Conservation (phyloP, 2,113 vertebrate genomes). For the Gymnorhina tibicen region DNA sequence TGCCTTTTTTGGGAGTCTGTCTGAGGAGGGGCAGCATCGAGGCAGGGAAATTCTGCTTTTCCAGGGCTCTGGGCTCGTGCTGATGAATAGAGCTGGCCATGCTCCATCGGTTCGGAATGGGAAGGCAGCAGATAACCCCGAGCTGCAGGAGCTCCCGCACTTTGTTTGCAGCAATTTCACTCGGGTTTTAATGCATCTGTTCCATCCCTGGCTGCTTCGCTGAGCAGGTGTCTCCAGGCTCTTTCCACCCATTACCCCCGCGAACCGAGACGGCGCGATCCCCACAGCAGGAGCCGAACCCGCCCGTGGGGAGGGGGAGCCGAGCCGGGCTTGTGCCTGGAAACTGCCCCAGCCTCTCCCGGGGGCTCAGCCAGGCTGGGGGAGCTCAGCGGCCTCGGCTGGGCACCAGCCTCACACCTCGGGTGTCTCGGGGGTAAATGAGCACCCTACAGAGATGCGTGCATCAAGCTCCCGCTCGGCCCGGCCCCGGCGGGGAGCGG, state of each 20-base stretch:
- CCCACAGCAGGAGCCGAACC: background rate
- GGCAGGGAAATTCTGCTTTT: background rate
- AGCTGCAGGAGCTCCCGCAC: background rate
- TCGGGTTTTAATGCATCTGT: background rate
- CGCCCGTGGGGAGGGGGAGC: background rate
- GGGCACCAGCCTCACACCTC: background rate
- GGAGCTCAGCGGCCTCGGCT: background rate
- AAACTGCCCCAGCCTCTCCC: accelerated
- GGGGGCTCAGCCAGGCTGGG: background rate
- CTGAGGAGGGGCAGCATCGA: background rate
- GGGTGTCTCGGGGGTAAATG: background rate
- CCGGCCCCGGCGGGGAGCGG: background rate
- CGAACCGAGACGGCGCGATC: background rate
- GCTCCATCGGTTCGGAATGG: background rate
- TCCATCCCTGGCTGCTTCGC: background rate
- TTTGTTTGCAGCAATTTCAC: background rate
- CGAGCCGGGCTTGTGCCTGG: background rate
- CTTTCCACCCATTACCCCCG: background rate
- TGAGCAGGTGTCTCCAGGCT: background rate
- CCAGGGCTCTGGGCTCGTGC: background rate
- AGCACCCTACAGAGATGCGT: accelerated
- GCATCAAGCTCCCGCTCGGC: background rate
- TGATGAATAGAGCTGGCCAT: background rate
- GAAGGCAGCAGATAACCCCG: background rate
- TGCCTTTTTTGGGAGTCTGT: background rate